Base-by-base conservation (phyloP, 2,888 invertebrate genomes). In the Sturmia bella region DNA sequence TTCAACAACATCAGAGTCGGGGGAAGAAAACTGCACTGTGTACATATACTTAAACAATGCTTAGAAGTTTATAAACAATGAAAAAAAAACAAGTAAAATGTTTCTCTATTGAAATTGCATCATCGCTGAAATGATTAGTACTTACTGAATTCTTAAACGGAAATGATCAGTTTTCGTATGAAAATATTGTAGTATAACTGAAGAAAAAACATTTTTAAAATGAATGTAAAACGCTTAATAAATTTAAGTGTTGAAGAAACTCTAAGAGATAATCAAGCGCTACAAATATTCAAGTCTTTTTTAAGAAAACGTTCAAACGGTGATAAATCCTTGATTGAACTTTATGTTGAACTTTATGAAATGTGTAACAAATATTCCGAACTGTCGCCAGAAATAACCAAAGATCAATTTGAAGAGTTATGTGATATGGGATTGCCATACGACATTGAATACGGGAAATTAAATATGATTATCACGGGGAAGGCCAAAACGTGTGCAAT, bases 351-450 rank as follows among this genome's bases (percentile, higher is more conserved):
- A 52, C 43, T 72, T 12, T 72, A 32, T 59, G 72, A 78, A 73
- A 79, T 52, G n/a, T 79, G 72, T 21, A 43, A 43, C 12, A 45
- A 72, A 24, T 59, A 59, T 59, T 52, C 45, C 6, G 50, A 72
- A 50, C 32, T 59, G 37, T 59, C 72, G 12, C 1, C 13, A 1
- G n/a, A 27, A 37, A 57, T 78, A 41, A 32, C 78, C 5, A 43
- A 52, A 72, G 24, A 52, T 43, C 52, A 72, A 37, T 72, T 78
- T 24, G 59, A 72, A 19, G 72, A 78, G 27, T 56, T 78, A 13
- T 78, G 78, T 52, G 72, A 78, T 19, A 43, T 78, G 21, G 78
- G 78, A 3, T 19, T 78, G 17, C 72, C 78, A 19, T 66, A 66
- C 11, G 66, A 78, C 9, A 72, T 78, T 41, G 78, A 78, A 59